Evolutionary conservation across 1,140 invertebrate species (phyloP).

Genomic region (Drosophila takahashii): DNA sequence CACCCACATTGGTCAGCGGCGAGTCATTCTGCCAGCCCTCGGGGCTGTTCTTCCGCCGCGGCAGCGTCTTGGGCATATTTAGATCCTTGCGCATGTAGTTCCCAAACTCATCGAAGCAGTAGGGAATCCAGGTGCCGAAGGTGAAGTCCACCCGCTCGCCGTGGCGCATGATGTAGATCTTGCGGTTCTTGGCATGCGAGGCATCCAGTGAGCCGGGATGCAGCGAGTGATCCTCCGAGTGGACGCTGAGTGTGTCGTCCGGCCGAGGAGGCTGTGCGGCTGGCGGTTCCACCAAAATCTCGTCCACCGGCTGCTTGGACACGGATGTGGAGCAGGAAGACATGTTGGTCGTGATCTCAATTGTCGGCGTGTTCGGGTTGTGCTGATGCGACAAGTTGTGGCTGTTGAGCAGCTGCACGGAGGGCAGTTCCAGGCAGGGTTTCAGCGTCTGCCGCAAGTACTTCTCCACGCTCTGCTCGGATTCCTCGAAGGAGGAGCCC

Average conservation of each 20-base stretch:
- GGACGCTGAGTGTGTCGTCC: conserved; percentile 74
- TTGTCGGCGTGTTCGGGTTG: conserved; percentile 72
- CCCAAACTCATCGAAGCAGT: conserved; percentile 93
- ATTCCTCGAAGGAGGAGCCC: conserved; percentile 77
- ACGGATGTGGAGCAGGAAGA: conserved; percentile 59
- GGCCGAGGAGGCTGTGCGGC: conserved; percentile 55
- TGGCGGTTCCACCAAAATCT: conserved; percentile 76
- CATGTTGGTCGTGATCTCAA: conserved; percentile 76
- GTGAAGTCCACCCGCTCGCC: conserved; percentile 95
- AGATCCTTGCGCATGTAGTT: conserved; percentile 93
- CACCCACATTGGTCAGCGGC: conserved; percentile 93
- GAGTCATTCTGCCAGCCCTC: conserved; percentile 92
- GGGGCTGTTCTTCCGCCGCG: conserved; percentile 86
- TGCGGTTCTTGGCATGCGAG: conserved; percentile 79
- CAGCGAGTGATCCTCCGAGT: conserved; percentile 67
- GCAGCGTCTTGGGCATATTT: conserved; percentile 93
- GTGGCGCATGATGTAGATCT: conserved; percentile 90
- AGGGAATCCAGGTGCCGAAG: conserved; percentile 94
- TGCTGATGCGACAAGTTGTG: conserved; percentile 61
- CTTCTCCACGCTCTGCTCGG: conserved; percentile 80
- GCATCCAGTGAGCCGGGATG: conserved; percentile 38
- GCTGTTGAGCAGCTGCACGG: conserved; percentile 62
- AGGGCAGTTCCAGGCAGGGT: conserved; percentile 74
- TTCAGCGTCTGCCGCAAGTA: conserved; percentile 76
- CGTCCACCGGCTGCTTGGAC: conserved; percentile 61